phyloP scores from a whole-genome alignment of 2,888 invertebrate genomes.

The Caradrina kadenii region DNA sequence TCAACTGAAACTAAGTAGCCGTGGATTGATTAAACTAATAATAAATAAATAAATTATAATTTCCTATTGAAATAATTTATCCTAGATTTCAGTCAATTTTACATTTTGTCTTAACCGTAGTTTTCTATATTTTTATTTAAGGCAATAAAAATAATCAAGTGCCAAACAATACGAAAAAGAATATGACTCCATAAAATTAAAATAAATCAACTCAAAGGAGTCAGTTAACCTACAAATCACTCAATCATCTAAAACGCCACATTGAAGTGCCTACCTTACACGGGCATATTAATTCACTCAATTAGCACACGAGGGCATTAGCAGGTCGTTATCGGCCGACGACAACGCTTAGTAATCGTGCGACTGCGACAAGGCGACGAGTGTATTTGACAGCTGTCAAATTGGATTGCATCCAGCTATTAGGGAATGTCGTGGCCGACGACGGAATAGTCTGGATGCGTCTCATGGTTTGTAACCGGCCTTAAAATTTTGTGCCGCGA shows the following conservation, averaged over 20 bases:
- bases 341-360: slow-evolving; percentile 80
- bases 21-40: no score
- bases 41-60: no score
- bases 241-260: slow-evolving; percentile 40
- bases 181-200: not conserved
- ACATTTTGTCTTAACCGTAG: no score
- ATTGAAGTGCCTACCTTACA: slow-evolving; percentile 72
- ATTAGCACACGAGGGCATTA: slow-evolving; percentile 76
- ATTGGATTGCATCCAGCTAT: slow-evolving; percentile 88
- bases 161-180: not conserved
- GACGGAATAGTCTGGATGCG: slow-evolving; percentile 72
- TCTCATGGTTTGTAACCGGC: slow-evolving; percentile 17
- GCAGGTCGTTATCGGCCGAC: slow-evolving; percentile 83
- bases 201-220: not conserved
- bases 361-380: slow-evolving; percentile 83
- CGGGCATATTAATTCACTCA: slow-evolving; percentile 77
- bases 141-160: not conserved
- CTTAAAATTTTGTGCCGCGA: slow-evolving; percentile 2
- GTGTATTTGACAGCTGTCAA: slow-evolving; percentile 90
- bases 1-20: no score
- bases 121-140: no score
- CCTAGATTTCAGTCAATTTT: no score
- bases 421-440: slow-evolving; percentile 81
- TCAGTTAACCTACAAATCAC: slow-evolving; percentile 2
- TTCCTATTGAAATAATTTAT: no score